Base-by-base conservation (phyloP, 1,140 invertebrate genomes). In the Drosophila lacertosa region DNA sequence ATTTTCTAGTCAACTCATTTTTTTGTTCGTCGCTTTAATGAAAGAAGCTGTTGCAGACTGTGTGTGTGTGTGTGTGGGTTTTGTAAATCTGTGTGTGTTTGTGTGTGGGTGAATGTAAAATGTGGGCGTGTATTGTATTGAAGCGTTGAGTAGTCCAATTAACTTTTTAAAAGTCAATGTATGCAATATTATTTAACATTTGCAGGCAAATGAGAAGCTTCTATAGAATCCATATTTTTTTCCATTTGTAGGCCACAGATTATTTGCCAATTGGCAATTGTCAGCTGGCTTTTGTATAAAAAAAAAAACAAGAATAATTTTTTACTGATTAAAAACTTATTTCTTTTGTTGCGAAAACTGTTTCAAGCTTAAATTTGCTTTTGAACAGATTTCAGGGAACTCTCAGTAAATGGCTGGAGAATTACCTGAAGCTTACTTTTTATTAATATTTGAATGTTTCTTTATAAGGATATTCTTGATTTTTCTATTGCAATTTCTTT, bases 121-220 rank as follows among this genome's bases (percentile, higher is more conserved):
- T 64, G 44, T 35, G 50, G 15, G 11, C 18, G 13, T 1, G 10
- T 24, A 67, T 73, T 73, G 63, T 73, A 29, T 22, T 44, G 39
- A 10, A 18, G 50, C 66, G 42, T 24, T 47, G 57, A 67, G 48
- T 37, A 26, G 32, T 80, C 51, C 81, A 84, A 86, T 86, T 84
- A 86, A 86, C 64, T 65, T 76, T 76, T 59, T 24, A 58, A 66
- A 73, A 62, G 37, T 53, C 45, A 64, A 71, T 51, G 29, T 6
- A 26, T 24, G 26, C 29, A 15, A 35, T 66, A 60, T 59, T 71
- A 42, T 70, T 70, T 45, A 33, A 70, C 39, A 54, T 65, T 58
- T 53, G 1, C 16, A 33, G 42, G 24, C 33, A 16, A 32, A 55
- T 33, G 32, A 53, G 63, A 40, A 32, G 20, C 16, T 15, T 15